Percentiles rank a stretch among this genome's conserved stretches.
phyloP scores from a whole-genome alignment of 2,113 vertebrate genomes.

The Megaleporinus macrocephalus region DNA sequence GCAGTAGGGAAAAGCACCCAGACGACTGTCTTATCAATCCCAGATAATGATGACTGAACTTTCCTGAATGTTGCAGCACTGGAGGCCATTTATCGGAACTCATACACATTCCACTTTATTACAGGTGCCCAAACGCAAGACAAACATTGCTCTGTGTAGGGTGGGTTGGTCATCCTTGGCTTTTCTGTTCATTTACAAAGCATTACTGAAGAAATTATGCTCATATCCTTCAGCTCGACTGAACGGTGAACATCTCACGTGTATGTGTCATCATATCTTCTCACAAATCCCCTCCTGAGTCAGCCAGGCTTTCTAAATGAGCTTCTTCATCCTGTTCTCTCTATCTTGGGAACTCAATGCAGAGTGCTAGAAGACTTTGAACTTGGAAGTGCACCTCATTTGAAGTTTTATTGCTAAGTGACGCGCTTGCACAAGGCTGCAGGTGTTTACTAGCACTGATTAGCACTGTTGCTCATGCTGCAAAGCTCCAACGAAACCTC shows the following conservation, averaged over 20 bases:
- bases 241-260: neutral
- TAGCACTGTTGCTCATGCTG: neutral
- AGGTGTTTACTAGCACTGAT: neutral
- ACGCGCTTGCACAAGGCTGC: neutral
- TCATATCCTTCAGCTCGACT: neutral
- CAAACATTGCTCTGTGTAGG: neutral
- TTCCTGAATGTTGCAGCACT: neutral
- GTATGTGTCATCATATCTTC: neutral
- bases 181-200: conserved; percentile 29
- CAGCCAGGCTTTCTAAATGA: conserved; percentile 10
- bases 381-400: neutral
- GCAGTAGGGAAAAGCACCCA: neutral
- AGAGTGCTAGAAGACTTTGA: conserved; percentile 5
- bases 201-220: conserved; percentile 9
- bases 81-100: neutral
- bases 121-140: conserved; percentile 25
- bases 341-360: neutral
- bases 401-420: conserved; percentile 9
- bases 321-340: neutral
- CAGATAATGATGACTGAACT: neutral
- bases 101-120: conserved; percentile 3
- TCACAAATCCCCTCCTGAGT: conserved; percentile 11
- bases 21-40: neutral
- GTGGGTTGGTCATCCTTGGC: neutral
- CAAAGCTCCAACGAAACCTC: neutral